Evolutionary conservation across 2,113 vertebrate species (phyloP).

Genomic region (Lipotes vexillifer): DNA sequence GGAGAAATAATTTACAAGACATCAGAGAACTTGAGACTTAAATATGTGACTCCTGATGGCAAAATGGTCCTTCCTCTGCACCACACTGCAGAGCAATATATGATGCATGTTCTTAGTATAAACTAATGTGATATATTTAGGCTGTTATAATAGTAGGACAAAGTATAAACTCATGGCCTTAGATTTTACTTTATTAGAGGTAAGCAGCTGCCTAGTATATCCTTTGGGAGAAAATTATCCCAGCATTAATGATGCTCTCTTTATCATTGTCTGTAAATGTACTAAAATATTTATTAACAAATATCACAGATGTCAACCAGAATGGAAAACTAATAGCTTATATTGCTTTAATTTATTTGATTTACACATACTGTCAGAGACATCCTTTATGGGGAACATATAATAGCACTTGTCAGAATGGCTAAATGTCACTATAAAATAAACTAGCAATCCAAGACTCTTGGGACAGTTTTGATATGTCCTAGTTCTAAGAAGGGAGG

Average conservation of each 20-base stretch:
- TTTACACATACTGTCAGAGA: slow-evolving; percentile 59
- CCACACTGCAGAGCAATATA: not conserved
- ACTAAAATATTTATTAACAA: slow-evolving; percentile 62
- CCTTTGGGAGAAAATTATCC: slow-evolving; percentile 50
- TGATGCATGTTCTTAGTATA: not conserved
- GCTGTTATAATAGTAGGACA: not conserved
- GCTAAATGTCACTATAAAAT: slow-evolving; percentile 49
- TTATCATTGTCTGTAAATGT: slow-evolving; percentile 48
- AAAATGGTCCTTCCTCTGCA: not conserved
- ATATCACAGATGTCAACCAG: slow-evolving; percentile 56
- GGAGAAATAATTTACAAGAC: not conserved
- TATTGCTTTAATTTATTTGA: slow-evolving; percentile 61
- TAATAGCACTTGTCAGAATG: slow-evolving; percentile 47
- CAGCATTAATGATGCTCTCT: slow-evolving; percentile 38
- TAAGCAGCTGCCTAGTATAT: slow-evolving; percentile 43
- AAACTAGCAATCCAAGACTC: slow-evolving; percentile 2
- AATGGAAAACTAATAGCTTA: slow-evolving; percentile 58
- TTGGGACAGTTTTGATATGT: slow-evolving; percentile 20
- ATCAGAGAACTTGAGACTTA: not conserved
- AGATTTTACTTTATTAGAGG: slow-evolving; percentile 44
- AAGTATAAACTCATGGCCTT: not conserved
- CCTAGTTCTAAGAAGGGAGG: slow-evolving; percentile 22
- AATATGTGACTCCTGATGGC: not conserved
- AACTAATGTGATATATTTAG: not conserved
- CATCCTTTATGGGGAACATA: slow-evolving; percentile 34